These are phyloP conservation scores for Timandra comae DNA, from an alignment of 2,888 invertebrate genomes.

Conservation along the genomic window DNA sequence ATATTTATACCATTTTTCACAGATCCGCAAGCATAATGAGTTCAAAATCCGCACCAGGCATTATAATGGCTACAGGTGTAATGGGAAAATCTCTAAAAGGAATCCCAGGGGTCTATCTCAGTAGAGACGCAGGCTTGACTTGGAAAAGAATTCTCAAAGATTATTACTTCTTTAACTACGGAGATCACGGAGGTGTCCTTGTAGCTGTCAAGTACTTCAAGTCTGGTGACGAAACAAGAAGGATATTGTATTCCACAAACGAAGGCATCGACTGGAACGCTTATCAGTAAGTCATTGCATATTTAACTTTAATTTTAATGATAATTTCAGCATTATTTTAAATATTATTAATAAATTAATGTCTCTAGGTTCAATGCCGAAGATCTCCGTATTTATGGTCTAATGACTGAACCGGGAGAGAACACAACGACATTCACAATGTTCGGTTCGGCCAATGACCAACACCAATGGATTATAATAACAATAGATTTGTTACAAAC, in stretches of 20 bases:
- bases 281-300: conserved; percentile 67
- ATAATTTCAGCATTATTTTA: not conserved
- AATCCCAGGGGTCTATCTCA: conserved; percentile 83
- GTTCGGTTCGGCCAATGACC: conserved; percentile 88
- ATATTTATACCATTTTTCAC: conserved; percentile 25
- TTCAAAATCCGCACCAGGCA: conserved; percentile 90
- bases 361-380: conserved; percentile 83
- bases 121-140: conserved; percentile 50
- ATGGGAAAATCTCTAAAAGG: conserved; percentile 87
- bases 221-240: conserved; percentile 84
- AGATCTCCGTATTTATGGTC: conserved; percentile 88
- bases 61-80: conserved; percentile 83
- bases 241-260: conserved; percentile 89
- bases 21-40: conserved; percentile 89
- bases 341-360: conserved; percentile 14
- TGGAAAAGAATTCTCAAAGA: conserved; percentile 90
- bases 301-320: no score
- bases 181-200: conserved; percentile 92
- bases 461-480: conserved; percentile 92
- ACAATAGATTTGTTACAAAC: conserved; percentile 79
- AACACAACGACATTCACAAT: conserved; percentile 94
- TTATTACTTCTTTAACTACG: conserved; percentile 90
- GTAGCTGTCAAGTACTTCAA: conserved; percentile 91
- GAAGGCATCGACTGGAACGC: conserved; percentile 89
- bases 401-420: conserved; percentile 96